These are phyloP conservation scores for Oxycera nigricornis DNA, from an alignment of 2,888 invertebrate genomes.

Conservation along the genomic window DNA sequence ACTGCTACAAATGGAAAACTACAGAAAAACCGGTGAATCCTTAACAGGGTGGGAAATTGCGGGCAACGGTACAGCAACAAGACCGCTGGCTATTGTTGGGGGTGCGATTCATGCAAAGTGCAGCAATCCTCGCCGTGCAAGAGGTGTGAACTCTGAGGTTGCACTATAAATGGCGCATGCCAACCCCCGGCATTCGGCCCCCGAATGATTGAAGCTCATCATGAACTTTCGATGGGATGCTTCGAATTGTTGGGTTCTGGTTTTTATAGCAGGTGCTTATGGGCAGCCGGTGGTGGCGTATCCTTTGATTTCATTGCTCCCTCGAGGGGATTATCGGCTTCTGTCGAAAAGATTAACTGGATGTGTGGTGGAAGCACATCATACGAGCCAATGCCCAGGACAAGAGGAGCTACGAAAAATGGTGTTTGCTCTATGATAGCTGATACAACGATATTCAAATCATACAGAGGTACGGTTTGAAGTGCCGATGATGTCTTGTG, in stretches of 20 bases:
- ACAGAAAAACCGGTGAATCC: slow-evolving; percentile 1
- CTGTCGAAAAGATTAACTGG: slow-evolving; percentile 29
- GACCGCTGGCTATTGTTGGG: background rate
- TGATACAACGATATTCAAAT: background rate
- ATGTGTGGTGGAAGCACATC: slow-evolving; percentile 5
- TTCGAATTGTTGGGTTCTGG: background rate
- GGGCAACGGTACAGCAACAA: background rate
- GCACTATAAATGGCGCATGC: background rate
- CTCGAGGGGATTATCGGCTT: slow-evolving; percentile 28
- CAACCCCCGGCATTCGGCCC: background rate
- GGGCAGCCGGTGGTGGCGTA: background rate
- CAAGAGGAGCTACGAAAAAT: background rate
- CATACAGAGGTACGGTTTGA: background rate
- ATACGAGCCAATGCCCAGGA: background rate
- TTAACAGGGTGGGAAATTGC: background rate
- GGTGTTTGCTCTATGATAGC: background rate
- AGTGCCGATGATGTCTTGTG: background rate
- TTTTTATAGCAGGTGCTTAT: background rate
- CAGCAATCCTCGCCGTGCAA: background rate
- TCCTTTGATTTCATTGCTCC: slow-evolving; percentile 26
- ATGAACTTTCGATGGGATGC: background rate
- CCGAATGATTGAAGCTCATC: slow-evolving; percentile 2
- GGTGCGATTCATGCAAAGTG: background rate
- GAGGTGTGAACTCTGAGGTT: background rate
- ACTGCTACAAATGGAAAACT: background rate